A percentile compares a stretch with the other conserved stretches of the same genome.
These are phyloP conservation scores for Aldabrachelys gigantea DNA, from an alignment of 2,113 vertebrate species.

Conservation along the genomic window DNA sequence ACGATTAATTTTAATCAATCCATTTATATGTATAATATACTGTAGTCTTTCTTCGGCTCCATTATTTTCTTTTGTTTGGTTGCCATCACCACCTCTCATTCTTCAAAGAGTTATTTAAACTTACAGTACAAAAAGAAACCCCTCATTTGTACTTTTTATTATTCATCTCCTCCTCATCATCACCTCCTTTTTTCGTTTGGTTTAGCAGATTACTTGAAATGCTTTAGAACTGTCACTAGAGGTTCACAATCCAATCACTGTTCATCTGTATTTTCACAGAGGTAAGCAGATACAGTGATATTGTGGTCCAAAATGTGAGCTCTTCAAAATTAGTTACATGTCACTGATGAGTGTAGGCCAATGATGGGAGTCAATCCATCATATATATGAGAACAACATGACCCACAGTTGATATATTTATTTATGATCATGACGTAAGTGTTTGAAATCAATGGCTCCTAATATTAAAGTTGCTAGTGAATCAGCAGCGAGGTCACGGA, in stretches of 20 bases:
- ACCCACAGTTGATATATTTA: background rate
- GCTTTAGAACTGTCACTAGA: background rate
- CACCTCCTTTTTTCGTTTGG: background rate
- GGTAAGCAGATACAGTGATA: background rate
- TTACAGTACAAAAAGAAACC: background rate
- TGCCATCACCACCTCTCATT: background rate
- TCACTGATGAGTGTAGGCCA: background rate
- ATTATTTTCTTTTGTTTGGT: background rate
- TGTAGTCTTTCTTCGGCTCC: background rate
- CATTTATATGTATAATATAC: background rate
- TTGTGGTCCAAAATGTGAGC: background rate
- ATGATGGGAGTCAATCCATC: background rate
- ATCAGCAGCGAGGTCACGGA: constrained; percentile 7
- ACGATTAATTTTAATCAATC: constrained; percentile 2
- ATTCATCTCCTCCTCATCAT: background rate
- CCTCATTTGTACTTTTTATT: background rate
- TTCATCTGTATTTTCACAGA: background rate
- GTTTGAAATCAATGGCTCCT: background rate
- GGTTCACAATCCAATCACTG: constrained; percentile 6
- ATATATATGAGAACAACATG: background rate
- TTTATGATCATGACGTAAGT: background rate
- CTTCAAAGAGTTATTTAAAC: background rate
- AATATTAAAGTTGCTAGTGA: background rate
- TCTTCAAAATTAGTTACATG: constrained; percentile 13
- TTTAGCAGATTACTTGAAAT: background rate